Evolutionary conservation across 1,140 invertebrate species (phyloP).

Genomic region (Heliconius melpomene): DNA sequence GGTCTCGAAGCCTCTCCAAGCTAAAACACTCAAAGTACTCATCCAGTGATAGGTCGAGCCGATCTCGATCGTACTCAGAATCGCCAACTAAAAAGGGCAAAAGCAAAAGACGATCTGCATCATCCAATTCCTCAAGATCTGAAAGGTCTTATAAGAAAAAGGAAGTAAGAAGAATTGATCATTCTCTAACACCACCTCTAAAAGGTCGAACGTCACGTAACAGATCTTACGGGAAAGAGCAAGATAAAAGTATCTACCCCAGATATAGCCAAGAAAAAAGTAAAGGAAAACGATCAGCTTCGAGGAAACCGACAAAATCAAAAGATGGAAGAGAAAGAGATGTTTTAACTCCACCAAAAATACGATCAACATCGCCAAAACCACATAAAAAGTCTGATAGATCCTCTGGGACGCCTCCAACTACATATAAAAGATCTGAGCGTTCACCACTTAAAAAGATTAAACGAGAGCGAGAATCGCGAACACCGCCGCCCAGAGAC

Average conservation of each 20-base stretch:
- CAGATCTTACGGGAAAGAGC: conserved; percentile 48
- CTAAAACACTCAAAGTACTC: conserved; percentile 53
- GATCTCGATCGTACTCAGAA: conserved; percentile 62
- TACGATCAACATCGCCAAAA: conserved; percentile 46
- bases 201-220: conserved; percentile 52
- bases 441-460: conserved; percentile 52
- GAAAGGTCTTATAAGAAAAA: conserved; percentile 61
- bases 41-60: conserved; percentile 61
- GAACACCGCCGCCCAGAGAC: conserved; percentile 50
- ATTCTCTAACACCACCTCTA: conserved; percentile 57
- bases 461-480: conserved; percentile 53
- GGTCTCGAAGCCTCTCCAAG: conserved; percentile 56
- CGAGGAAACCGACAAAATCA: conserved; percentile 48
- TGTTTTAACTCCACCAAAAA: conserved; percentile 50
- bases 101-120: conserved; percentile 50
- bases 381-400: conserved; percentile 50
- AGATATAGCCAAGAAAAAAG: conserved; percentile 38
- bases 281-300: conserved; percentile 48
- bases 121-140: conserved; percentile 57
- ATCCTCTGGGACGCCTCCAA: conserved; percentile 58
- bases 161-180: conserved; percentile 43
- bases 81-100: conserved; percentile 51
- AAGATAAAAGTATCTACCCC: conserved; percentile 46
- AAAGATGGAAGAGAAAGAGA: conserved; percentile 51
- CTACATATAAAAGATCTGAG: conserved; percentile 46